These are phyloP conservation scores for Heterodera schachtii DNA, from an alignment of 1,140 invertebrate species.

Conservation along the genomic window DNA sequence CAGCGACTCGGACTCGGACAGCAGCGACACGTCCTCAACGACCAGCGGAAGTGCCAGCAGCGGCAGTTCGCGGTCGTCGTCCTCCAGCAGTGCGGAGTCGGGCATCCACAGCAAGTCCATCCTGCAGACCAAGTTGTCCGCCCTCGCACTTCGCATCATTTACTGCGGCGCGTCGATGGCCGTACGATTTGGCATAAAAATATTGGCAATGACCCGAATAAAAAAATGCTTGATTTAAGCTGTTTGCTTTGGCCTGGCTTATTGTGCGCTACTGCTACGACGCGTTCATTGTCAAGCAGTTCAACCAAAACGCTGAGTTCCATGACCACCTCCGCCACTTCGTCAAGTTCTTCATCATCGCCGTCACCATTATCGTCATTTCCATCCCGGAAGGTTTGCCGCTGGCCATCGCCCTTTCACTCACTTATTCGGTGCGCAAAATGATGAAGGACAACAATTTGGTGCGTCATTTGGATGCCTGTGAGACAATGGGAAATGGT, in stretches of 20 bases:
- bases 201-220: neutral
- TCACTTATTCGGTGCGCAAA: slow-evolving; percentile 66
- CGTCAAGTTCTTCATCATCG: slow-evolving; percentile 74
- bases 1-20: slow-evolving; percentile 28
- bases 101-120: slow-evolving; percentile 63
- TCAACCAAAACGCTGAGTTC: neutral
- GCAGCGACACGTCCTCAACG: slow-evolving; percentile 46
- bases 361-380: slow-evolving; percentile 70
- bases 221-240: slow-evolving; percentile 24
- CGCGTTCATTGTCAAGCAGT: neutral
- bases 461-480: slow-evolving; percentile 65
- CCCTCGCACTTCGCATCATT: slow-evolving; percentile 65
- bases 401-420: slow-evolving; percentile 63
- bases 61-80: slow-evolving; percentile 17
- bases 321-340: slow-evolving; percentile 33
- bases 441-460: slow-evolving; percentile 66
- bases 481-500: slow-evolving; percentile 66
- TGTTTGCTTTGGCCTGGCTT: slow-evolving; percentile 58
- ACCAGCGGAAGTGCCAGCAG: slow-evolving; percentile 5
- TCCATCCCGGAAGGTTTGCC: slow-evolving; percentile 66
- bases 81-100: slow-evolving; percentile 40
- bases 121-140: slow-evolving; percentile 64
- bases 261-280: slow-evolving; percentile 60
- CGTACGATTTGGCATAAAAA: neutral
- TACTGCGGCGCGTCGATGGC: slow-evolving; percentile 54